phyloP scores from a whole-genome alignment of 2,113 vertebrate species.

The Fulmarus glacialis region DNA sequence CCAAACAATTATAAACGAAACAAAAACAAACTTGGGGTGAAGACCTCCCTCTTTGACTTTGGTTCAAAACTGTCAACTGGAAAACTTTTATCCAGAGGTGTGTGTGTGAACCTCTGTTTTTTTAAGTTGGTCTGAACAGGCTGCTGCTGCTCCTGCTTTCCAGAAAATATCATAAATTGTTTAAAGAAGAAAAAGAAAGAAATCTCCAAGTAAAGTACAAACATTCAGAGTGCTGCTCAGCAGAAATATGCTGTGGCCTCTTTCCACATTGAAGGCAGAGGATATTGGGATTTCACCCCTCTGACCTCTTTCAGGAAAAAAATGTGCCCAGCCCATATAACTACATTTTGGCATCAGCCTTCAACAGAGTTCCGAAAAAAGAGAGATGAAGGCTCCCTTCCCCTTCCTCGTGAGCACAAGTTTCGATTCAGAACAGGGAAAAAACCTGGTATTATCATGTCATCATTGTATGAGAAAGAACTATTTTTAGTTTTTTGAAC shows the following conservation, averaged over 20 bases:
- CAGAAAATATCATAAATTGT: not conserved
- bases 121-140: not conserved
- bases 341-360: not conserved
- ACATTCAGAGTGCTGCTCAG: not conserved
- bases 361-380: not conserved
- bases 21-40: not conserved
- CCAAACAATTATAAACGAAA: not conserved
- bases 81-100: not conserved
- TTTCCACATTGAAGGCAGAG: constrained; percentile 5
- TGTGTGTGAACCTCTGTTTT: not conserved
- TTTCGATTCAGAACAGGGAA: not conserved
- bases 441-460: not conserved
- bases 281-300: constrained; percentile 15
- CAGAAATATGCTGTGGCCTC: constrained; percentile 26
- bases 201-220: constrained; percentile 22
- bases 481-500: not conserved
- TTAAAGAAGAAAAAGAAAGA: constrained; percentile 18
- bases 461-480: not conserved
- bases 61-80: not conserved
- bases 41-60: not conserved
- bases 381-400: not conserved
- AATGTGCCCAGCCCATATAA: not conserved
- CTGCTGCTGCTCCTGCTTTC: not conserved
- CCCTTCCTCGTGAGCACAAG: not conserved
- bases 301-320: constrained; percentile 42